Evolutionary conservation across 2,113 vertebrate genomes (phyloP), one percentile per base, ranked within the genome.

Genomic region (Pangasianodon gigas): DNA sequence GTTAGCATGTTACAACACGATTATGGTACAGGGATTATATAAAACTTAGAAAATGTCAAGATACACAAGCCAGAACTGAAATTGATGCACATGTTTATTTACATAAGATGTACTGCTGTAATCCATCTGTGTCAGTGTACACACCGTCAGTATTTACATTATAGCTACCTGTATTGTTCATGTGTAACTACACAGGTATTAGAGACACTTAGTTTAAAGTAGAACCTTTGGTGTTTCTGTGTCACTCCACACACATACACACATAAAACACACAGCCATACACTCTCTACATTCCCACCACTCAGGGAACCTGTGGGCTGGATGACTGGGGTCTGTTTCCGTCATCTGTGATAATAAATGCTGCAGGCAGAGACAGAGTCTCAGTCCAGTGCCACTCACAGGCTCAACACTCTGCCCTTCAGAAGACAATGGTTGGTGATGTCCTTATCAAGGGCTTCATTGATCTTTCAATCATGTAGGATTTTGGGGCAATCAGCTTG

Each of bases 291-390:
- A 29, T 60, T 24, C 69, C 13, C 24, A 60, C 69, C 5, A 37
- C 48, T 77, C 37, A 77, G 11, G n/a, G 37, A 87, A 2, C 29
- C 29, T 77, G 48, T 54, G n/a, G 51, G 71, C 11, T 56, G 86
- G 54, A 79, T 58, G 52, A 75, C 29, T 87, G 32, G 19, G 67
- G 69, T 58, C 51, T 56, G 85, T 86, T 86, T 86, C n/a, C 2
- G 52, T 44, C 3, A 3, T 58, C 26, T 46, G 24, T 58, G 69
- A 46, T 74, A 41, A 24, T 54, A 52, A 48, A 86, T 54, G 46
- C 84, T 67, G 24, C 46, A 79, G 10, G 75, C 44, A 26, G 75
- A 48, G 44, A 77, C 74, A 51, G 18, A 44, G 46, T 77, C 44
- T 77, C 74, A 79, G 75, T 79, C 77, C 77, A 52, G 77, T 29